phyloP scores from a whole-genome alignment of 35 echinoderm and acorn worm genomes.

The Apostichopus japonicus region DNA sequence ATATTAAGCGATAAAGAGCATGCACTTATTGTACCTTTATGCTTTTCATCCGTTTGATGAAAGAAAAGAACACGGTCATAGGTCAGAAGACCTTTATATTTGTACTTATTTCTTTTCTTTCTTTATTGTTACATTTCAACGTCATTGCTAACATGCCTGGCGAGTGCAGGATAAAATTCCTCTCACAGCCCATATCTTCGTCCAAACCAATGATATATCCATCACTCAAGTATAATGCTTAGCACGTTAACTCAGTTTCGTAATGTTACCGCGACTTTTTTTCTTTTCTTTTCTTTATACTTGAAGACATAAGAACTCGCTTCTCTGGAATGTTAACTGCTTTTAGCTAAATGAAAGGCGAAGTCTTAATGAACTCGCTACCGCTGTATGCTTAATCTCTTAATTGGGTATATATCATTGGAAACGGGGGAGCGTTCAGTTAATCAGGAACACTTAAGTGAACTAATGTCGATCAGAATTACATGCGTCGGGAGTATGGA shows the following conservation, averaged over 20 bases:
- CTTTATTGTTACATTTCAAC: not conserved
- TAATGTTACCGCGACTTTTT: not conserved
- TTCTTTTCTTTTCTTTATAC: not conserved
- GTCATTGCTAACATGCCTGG: constrained; percentile 33
- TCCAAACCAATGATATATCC: constrained; percentile 34
- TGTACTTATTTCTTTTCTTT: not conserved
- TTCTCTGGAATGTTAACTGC: constrained; percentile 46
- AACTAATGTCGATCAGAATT: not conserved
- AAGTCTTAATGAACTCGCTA: constrained; percentile 51
- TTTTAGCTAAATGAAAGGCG: constrained; percentile 55
- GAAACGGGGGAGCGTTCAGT: constrained; percentile 29
- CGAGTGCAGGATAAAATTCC: constrained; percentile 8
- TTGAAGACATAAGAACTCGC: constrained; percentile 2
- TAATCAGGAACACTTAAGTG: constrained; percentile 44
- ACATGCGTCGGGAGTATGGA: too few relatives aligned
- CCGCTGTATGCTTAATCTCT: constrained; percentile 42
- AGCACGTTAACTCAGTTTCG: not conserved
- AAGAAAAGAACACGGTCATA: too few relatives aligned
- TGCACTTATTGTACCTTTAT: too few relatives aligned
- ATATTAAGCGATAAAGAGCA: too few relatives aligned
- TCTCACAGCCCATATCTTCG: not conserved
- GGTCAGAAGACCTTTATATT: too few relatives aligned
- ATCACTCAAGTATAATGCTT: not conserved
- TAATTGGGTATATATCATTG: constrained; percentile 51
- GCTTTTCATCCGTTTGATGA: too few relatives aligned